A percentile compares a stretch with the other conserved stretches of the same genome.
These are phyloP conservation scores for Xerus rutilus DNA, from an alignment of 2,797 vertebrate species.

Conservation along the genomic window DNA sequence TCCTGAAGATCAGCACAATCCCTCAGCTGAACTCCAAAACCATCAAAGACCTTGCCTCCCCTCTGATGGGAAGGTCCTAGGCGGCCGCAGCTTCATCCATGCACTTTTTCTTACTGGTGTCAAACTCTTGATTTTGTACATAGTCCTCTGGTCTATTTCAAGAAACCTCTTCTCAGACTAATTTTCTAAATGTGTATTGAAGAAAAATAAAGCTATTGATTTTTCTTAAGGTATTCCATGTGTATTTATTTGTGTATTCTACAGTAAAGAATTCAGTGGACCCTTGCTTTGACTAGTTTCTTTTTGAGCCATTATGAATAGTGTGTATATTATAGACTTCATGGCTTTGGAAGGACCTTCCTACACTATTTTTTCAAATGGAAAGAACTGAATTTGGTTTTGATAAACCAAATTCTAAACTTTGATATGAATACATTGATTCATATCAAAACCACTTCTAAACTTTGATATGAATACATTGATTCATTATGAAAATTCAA, in stretches of 20 bases:
- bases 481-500: background rate
- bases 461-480: background rate
- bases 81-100: background rate
- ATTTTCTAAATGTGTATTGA: conserved; percentile 74
- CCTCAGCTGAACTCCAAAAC: conserved; percentile 90
- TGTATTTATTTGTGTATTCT: conserved; percentile 3
- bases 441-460: background rate
- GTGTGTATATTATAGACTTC: background rate
- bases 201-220: conserved; percentile 80
- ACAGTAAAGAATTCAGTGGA: background rate
- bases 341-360: background rate
- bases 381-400: conserved; percentile 22
- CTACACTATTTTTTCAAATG: background rate
- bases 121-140: conserved; percentile 79
- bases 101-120: conserved; percentile 60
- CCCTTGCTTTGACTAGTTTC: background rate
- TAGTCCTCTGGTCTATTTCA: conserved; percentile 60
- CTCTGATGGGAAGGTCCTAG: conserved; percentile 80
- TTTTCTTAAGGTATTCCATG: conserved; percentile 59
- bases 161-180: conserved; percentile 53
- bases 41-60: conserved; percentile 89
- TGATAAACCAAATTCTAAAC: background rate
- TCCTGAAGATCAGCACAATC: conserved; percentile 93
- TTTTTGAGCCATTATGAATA: background rate
- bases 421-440: background rate